phyloP scores from a whole-genome alignment of 2,888 invertebrate species.

The Homarus gammarus region DNA sequence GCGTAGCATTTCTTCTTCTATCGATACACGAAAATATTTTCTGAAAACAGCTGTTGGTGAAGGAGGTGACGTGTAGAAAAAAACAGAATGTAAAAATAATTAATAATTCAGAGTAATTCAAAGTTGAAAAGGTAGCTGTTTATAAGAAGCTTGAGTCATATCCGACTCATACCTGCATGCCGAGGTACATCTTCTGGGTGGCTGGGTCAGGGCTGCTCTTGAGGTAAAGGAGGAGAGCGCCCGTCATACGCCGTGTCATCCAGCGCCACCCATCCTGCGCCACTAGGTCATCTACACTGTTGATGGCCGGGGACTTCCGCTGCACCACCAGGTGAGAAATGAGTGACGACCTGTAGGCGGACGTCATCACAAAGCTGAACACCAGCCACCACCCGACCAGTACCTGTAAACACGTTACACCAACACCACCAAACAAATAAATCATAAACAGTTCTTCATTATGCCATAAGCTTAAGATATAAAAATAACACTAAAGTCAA shows the following conservation, averaged over 20 bases:
- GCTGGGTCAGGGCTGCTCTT: slow-evolving; percentile 18
- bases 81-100: background rate
- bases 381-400: slow-evolving; percentile 53
- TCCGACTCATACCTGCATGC: slow-evolving; percentile 20
- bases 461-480: background rate
- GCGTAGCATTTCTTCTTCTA: too few species aligned
- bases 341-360: slow-evolving; percentile 62
- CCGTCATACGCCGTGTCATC: slow-evolving; percentile 16
- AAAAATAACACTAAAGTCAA: background rate
- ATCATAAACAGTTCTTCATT: background rate
- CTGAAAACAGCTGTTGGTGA: too few species aligned
- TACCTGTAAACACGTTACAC: background rate
- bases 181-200: slow-evolving; percentile 12
- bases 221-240: slow-evolving; percentile 5
- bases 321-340: slow-evolving; percentile 76
- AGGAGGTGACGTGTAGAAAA: background rate
- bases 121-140: too few species aligned
- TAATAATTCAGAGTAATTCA: too few species aligned
- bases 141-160: too few species aligned
- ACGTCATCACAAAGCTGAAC: slow-evolving; percentile 36
- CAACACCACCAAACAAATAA: background rate
- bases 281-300: slow-evolving; percentile 73
- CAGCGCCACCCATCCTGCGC: slow-evolving; percentile 17
- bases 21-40: too few species aligned
- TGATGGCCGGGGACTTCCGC: slow-evolving; percentile 76